Base-by-base conservation (phyloP, 1,140 invertebrate genomes). In the Trichoplusia ni region DNA sequence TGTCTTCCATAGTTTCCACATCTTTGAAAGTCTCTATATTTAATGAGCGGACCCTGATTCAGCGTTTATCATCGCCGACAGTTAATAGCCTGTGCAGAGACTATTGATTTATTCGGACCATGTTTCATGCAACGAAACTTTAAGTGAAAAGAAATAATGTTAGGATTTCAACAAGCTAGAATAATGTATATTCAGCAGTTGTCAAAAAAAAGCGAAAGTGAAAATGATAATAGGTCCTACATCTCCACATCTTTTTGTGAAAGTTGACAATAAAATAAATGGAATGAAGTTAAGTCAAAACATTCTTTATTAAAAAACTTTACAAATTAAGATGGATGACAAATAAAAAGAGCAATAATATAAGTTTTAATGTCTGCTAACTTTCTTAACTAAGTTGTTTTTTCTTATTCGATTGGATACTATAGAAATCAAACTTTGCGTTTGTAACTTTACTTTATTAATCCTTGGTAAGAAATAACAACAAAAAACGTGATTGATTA, bases 11-110 rank as follows among this genome's bases (percentile, higher is more conserved):
- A 4, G 0, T 23, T 11, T 5, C 4, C 5, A 35, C 0, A 37
- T 54, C 49, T 14, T 3, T 35, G 18, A 2, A 7, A 37, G 9
- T 35, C 19, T 51, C 19, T 8, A 16, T 56, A 23, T 56, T 21
- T 56, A 56, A 56, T 56, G 53, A 56, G 53, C 35, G 14, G 25
- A 18, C 37, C 37, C 53, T 56, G 53, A 56, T 56, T 42, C 53
- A 56, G 53, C 53, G 33, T 56, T 56, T 40, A 56, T 40, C 53
- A 56, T 56, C 11, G 11, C 21, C 8, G 37, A 27, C 37, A 56
- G 53, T 42, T 56, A 42, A 42, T 42, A 42, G 35, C 21, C n/a
- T 16, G 8, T 29, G 7, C 25, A 3, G 4, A 11, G 11, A 19
- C 21, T 56, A 56, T 56, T 56, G 53, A 56, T 56, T 56, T 33